phyloP scores from a whole-genome alignment of 1,140 invertebrate genomes.

The Phymastichus coffea region DNA sequence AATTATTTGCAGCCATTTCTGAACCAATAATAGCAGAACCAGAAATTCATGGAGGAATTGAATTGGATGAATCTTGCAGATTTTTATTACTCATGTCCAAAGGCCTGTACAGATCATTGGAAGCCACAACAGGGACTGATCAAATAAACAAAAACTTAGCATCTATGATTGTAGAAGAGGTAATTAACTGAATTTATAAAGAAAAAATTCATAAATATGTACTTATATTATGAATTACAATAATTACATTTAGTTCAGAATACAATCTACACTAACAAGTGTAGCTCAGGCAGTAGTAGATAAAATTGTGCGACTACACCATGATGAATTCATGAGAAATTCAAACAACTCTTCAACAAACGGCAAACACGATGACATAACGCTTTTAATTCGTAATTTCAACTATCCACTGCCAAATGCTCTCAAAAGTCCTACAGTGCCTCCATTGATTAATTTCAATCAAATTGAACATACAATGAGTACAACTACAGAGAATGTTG shows the following conservation, averaged over 20 bases:
- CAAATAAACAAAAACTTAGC: slow-evolving; percentile 80
- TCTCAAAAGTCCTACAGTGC: slow-evolving; percentile 55
- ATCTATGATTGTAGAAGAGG: slow-evolving; percentile 76
- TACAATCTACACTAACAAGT: slow-evolving; percentile 76
- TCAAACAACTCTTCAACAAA: slow-evolving; percentile 54
- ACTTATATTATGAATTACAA: too few relatives aligned
- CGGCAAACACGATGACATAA: slow-evolving; percentile 75
- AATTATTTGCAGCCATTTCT: slow-evolving; percentile 63
- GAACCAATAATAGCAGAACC: slow-evolving; percentile 85
- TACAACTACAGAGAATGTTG: too few relatives aligned
- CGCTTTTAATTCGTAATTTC: slow-evolving; percentile 83
- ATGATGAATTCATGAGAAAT: slow-evolving; percentile 74
- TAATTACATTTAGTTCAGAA: slow-evolving; percentile 66
- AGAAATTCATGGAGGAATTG: slow-evolving; percentile 77
- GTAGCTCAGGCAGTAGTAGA: slow-evolving; percentile 87
- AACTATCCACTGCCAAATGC: slow-evolving; percentile 75
- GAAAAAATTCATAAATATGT: too few relatives aligned
- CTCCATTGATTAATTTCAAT: slow-evolving; percentile 62
- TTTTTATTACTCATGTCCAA: slow-evolving; percentile 85
- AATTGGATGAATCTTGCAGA: slow-evolving; percentile 76
- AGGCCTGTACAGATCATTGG: slow-evolving; percentile 79
- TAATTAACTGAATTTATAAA: slow-evolving; percentile 45
- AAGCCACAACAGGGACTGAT: slow-evolving; percentile 76
- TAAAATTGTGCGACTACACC: slow-evolving; percentile 80
- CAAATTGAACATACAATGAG: too few relatives aligned